These are phyloP conservation scores for Aphaenogaster floridana DNA, from an alignment of 1,140 invertebrate species.

Conservation along the genomic window DNA sequence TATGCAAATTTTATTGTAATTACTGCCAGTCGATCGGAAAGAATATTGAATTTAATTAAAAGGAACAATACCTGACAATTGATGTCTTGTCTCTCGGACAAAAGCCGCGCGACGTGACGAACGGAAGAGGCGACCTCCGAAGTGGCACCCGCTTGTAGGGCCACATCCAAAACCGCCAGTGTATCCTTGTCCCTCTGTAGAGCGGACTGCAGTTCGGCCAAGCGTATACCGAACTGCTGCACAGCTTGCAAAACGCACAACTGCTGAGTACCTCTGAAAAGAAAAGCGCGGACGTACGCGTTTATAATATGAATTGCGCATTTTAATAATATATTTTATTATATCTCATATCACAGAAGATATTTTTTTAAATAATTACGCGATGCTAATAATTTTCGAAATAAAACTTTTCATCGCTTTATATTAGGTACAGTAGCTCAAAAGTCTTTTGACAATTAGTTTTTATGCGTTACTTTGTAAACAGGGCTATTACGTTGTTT, in stretches of 20 bases:
- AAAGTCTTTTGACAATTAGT: no score
- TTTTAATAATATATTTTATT: slow-evolving; percentile 17
- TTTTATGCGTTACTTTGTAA: no score
- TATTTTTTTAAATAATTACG: neutral
- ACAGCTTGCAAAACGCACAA: slow-evolving; percentile 88
- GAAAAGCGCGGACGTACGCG: neutral
- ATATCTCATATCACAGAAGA: neutral
- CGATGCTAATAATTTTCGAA: neutral
- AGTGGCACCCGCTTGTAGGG: slow-evolving; percentile 88
- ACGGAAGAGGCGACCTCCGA: slow-evolving; percentile 89
- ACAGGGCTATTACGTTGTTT: no score
- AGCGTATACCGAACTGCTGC: slow-evolving; percentile 89
- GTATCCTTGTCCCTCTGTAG: slow-evolving; percentile 90
- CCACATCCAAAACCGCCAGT: slow-evolving; percentile 88
- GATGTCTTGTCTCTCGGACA: slow-evolving; percentile 89
- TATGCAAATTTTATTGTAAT: neutral
- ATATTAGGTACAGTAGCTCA: neutral
- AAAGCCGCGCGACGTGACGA: slow-evolving; percentile 89
- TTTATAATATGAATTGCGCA: neutral
- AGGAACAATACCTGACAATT: slow-evolving; percentile 83
- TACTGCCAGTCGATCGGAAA: neutral
- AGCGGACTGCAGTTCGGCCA: slow-evolving; percentile 89
- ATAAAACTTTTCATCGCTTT: neutral
- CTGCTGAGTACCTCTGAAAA: slow-evolving; percentile 86
- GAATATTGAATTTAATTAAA: neutral